Base-by-base conservation (phyloP, 1,140 invertebrate species). In the Cotesia typhae region DNA sequence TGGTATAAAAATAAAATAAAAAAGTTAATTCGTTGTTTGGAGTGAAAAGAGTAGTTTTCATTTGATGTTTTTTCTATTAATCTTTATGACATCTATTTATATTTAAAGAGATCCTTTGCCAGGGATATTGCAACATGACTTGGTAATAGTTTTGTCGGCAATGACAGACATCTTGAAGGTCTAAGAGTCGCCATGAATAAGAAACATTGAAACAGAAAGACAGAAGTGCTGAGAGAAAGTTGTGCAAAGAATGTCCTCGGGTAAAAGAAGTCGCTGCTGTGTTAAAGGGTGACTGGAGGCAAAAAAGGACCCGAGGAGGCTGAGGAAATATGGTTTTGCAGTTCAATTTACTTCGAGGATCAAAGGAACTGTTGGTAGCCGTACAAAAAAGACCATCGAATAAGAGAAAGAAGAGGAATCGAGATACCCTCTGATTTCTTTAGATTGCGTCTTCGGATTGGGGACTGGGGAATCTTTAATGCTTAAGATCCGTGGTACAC, bases 281-380 rank as follows among this genome's bases (percentile, higher is more conserved):
- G 2, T 52, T 35, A 7, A 17, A 52, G 41, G 7, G 6, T 52
- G 37, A 5, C 6, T 36, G 36, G 6, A 65, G 9, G 17, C 4
- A 57, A 57, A 57, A n/a, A 17, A 47, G 41, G 6, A 47, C 5
- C 1, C 5, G 41, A 10, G 41, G 41, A 10, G 41, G 41, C 41
- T 6, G 10, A 47, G 41, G 37, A 72, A 67, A 72, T 67, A 60
- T 72, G 52, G 64, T 47, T 60, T 67, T 72, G 71, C 36, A 72
- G 53, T 52, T 72, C 71, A 72, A 72, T 51, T 65, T 59, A 59
- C 17, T 14, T 10, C n/a, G 17, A 36, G 55, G 71, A 72, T 72
- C 71, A 72, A 72, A 72, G 64, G 20, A 72, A 41, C 28, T 47
- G 51, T 36, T 59, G 41, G 57, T 68, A 41, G n/a, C 4, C 10